These are phyloP conservation scores for Caloenas nicobarica DNA, from an alignment of 2,113 vertebrate genomes.

Conservation along the genomic window DNA sequence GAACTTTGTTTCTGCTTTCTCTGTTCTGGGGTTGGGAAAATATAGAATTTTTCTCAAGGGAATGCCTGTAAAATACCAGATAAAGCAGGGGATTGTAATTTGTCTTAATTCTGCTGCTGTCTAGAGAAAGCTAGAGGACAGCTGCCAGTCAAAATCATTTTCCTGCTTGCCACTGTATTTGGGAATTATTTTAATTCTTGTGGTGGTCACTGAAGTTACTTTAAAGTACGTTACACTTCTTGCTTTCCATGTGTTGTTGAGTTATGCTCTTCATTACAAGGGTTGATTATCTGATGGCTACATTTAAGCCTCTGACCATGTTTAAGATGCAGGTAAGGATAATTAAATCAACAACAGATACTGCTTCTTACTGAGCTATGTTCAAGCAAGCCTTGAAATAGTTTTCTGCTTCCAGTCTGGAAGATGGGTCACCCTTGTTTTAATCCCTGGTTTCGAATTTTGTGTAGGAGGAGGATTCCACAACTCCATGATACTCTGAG, in stretches of 20 bases:
- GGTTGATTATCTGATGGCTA: not conserved
- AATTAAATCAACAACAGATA: not conserved
- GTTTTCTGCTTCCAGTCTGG: not conserved
- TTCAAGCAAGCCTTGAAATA: not conserved
- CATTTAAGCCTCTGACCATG: not conserved
- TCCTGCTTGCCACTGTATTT: not conserved
- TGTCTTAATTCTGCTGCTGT: not conserved
- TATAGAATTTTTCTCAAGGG: not conserved
- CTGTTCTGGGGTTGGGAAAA: not conserved
- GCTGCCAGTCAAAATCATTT: not conserved
- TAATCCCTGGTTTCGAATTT: conserved; percentile 62
- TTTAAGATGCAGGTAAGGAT: not conserved
- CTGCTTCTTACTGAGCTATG: not conserved
- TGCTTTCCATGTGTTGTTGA: not conserved
- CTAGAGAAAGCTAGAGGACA: not conserved
- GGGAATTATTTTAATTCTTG: not conserved
- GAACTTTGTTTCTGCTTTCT: not conserved
- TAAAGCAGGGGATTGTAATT: not conserved
- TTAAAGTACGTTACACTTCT: not conserved
- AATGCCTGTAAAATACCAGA: not conserved
- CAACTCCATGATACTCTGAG: conserved; percentile 53
- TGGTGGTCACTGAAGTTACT: not conserved
- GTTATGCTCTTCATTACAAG: not conserved
- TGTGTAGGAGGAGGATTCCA: conserved; percentile 51
- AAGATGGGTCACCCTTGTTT: conserved; percentile 49